Conservation (phyloP, 2,888 invertebrate species). For the Pseudanteris insignis region DNA sequence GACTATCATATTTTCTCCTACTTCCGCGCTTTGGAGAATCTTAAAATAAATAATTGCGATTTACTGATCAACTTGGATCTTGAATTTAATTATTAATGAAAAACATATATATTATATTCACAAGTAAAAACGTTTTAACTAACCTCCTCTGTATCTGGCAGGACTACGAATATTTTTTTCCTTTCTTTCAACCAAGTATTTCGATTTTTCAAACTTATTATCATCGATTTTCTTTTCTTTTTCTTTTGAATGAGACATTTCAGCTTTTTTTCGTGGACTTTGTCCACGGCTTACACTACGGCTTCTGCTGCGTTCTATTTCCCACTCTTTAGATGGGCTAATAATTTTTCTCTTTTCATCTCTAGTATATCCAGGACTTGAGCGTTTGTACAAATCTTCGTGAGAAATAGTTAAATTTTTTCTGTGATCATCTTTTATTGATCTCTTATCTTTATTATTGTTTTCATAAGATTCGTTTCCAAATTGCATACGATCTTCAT, state of each 20-base stretch:
- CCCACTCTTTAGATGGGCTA: constrained; percentile 54
- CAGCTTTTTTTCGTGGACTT: constrained; percentile 57
- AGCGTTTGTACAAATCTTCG: constrained; percentile 48
- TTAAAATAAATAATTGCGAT: constrained; percentile 11
- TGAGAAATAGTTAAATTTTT: constrained; percentile 42
- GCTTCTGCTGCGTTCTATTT: constrained; percentile 54
- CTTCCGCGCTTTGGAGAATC: constrained; percentile 46
- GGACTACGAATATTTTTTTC: constrained; percentile 52
- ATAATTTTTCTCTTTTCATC: constrained; percentile 47
- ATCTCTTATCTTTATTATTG: constrained; percentile 45
- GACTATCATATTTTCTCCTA: constrained; percentile 48
- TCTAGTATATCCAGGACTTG: constrained; percentile 50
- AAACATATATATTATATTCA: constrained; percentile 17
- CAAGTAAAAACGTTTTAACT: too few relatives aligned
- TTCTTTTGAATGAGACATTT: constrained; percentile 39
- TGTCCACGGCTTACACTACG: constrained; percentile 59
- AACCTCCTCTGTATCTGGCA: constrained; percentile 42
- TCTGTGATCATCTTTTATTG: constrained; percentile 27
- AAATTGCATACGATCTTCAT: constrained; percentile 49
- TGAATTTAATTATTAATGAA: neutral
- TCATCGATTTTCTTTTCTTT: constrained; percentile 49
- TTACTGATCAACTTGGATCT: neutral
- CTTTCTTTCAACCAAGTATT: constrained; percentile 51
- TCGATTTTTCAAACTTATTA: constrained; percentile 46
- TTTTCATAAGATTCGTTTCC: constrained; percentile 48